These are phyloP conservation scores for Oreortyx pictus DNA, from an alignment of 2,797 vertebrate genomes.

Conservation along the genomic window DNA sequence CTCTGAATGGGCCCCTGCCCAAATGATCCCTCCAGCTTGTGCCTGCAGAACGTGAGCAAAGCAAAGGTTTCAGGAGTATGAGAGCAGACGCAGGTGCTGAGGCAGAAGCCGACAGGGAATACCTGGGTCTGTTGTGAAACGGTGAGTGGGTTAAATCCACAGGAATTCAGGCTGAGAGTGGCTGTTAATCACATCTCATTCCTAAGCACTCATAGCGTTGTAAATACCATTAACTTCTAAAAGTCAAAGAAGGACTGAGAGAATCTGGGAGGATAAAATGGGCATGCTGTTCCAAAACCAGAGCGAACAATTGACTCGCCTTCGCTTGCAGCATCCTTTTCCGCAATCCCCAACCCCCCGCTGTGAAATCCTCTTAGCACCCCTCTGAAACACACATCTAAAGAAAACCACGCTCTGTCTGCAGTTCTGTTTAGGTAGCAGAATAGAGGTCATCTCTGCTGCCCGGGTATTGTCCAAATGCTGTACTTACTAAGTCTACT, in stretches of 20 bases:
- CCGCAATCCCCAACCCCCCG: not conserved
- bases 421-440: not conserved
- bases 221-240: not conserved
- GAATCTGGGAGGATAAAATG: not conserved
- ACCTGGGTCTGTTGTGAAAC: not conserved
- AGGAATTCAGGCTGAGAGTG: not conserved
- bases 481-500: not conserved
- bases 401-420: not conserved
- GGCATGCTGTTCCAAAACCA: not conserved
- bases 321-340: constrained; percentile 23
- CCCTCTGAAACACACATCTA: not conserved
- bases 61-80: not conserved
- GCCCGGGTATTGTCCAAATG: not conserved
- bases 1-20: not conserved
- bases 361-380: constrained; percentile 1
- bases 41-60: not conserved
- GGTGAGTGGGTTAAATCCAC: not conserved
- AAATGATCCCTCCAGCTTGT: not conserved
- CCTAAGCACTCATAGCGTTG: not conserved
- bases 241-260: not conserved
- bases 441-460: constrained; percentile 20
- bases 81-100: not conserved
- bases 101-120: not conserved
- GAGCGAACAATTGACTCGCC: not conserved
- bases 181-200: not conserved